Conservation (phyloP, 92 coral and sea anemone genomes). For the Actinernus sp. region DNA sequence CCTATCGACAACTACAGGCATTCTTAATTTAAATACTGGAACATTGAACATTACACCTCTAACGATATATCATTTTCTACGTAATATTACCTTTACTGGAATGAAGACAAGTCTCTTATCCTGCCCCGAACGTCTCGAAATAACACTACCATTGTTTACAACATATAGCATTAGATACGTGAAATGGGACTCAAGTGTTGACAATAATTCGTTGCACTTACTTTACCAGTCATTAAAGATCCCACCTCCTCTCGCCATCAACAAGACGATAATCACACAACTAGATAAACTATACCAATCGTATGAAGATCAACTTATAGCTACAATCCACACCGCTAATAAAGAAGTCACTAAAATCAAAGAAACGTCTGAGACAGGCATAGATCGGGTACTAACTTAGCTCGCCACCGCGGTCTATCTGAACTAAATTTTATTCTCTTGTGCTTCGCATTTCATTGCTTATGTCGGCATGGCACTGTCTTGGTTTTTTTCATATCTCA, state of each 20-base stretch:
- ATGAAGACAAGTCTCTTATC: slow-evolving; percentile 17
- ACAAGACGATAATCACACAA: slow-evolving; percentile 12
- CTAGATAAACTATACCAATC: slow-evolving; percentile 22
- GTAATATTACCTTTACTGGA: slow-evolving; percentile 6
- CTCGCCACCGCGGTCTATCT: too few relatives aligned
- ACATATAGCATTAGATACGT: too few relatives aligned
- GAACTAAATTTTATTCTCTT: too few relatives aligned
- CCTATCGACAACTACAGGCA: slow-evolving; percentile 15
- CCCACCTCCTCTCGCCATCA: slow-evolving; percentile 2
- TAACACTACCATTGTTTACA: slow-evolving; percentile 24
- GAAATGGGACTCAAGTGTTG: too few relatives aligned
- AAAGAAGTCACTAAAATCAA: not conserved
- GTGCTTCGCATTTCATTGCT: too few relatives aligned
- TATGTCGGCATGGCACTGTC: too few relatives aligned
- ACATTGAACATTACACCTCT: slow-evolving; percentile 7
- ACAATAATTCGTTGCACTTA: not conserved
- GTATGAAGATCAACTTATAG: slow-evolving; percentile 20
- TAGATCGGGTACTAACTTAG: too few relatives aligned
- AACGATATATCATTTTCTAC: slow-evolving; percentile 28
- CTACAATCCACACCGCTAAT: not conserved
- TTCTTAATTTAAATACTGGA: slow-evolving; percentile 15
- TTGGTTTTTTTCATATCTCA: too few relatives aligned
- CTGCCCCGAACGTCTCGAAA: slow-evolving; percentile 17
- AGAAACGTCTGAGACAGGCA: too few relatives aligned
- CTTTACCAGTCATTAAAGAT: slow-evolving; percentile 4